phyloP scores from a whole-genome alignment of 1,140 invertebrate genomes.

The Popillia japonica region DNA sequence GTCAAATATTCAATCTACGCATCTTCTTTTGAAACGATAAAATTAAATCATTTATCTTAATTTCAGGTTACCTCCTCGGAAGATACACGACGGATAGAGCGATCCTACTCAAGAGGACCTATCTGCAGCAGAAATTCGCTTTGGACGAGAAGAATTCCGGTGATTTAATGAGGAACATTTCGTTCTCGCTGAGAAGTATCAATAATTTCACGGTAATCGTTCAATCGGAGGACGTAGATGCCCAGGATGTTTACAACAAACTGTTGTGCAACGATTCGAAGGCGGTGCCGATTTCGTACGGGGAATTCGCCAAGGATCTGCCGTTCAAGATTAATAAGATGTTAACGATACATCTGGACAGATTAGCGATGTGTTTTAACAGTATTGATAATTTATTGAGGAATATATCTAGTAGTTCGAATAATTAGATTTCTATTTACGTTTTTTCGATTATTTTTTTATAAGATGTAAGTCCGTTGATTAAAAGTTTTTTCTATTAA shows the following conservation, averaged over 20 bases:
- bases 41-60: not conserved
- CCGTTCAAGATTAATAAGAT: conserved; percentile 29
- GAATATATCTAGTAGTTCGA: conserved; percentile 21
- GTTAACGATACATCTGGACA: conserved; percentile 19
- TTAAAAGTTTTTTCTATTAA: not conserved
- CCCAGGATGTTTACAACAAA: not conserved
- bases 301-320: conserved; percentile 2
- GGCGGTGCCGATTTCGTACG: not conserved
- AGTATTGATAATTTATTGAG: conserved; percentile 33
- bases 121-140: conserved; percentile 27
- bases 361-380: conserved; percentile 19
- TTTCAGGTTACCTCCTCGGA: conserved; percentile 41
- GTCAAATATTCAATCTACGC: not conserved
- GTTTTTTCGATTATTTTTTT: not conserved
- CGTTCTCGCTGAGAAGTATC: conserved; percentile 8
- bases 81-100: conserved; percentile 38
- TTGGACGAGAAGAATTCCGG: conserved; percentile 24
- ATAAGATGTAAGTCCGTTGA: not conserved
- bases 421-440: conserved; percentile 2
- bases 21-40: too few relatives aligned
- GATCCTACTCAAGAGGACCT: conserved; percentile 21
- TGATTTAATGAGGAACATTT: conserved; percentile 27
- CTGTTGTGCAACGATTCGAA: conserved; percentile 5
- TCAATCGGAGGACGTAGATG: not conserved
- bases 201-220: conserved; percentile 7